Percentiles rank a stretch among this genome's conserved stretches.
phyloP scores from a whole-genome alignment of 2,888 invertebrate species.

The Mesorhabditis spiculigera region DNA sequence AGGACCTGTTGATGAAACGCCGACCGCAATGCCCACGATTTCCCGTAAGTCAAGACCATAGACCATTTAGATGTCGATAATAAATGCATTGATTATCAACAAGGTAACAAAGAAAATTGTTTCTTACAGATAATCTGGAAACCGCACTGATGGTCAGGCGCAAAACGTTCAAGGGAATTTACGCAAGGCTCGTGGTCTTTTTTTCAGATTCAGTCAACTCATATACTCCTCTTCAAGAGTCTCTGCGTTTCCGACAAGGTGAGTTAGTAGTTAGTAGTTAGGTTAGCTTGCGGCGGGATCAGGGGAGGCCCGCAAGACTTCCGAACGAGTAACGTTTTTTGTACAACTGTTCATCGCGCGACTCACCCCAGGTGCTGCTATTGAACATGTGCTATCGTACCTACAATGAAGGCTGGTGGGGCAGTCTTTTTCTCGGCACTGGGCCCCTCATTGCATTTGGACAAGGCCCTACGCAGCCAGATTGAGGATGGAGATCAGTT shows the following conservation, averaged over 20 bases:
- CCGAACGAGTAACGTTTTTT: too few relatives aligned
- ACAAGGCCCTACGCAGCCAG: constrained; percentile 18
- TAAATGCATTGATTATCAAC: neutral
- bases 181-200: constrained; percentile 27
- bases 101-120: too few relatives aligned
- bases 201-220: constrained; percentile 25
- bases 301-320: neutral
- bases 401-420: constrained; percentile 24
- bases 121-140: constrained; percentile 32
- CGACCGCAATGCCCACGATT: constrained; percentile 30
- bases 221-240: constrained; percentile 26
- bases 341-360: constrained; percentile 25
- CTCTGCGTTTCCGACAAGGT: constrained; percentile 21
- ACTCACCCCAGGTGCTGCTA: constrained; percentile 23
- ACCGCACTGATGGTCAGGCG: constrained; percentile 19
- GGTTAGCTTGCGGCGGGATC: neutral
- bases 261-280: too few relatives aligned
- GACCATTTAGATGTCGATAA: too few relatives aligned
- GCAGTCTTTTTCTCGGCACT: constrained; percentile 27
- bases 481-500: too few relatives aligned
- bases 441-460: constrained; percentile 30
- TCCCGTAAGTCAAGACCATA: constrained; percentile 15
- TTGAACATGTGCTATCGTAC: constrained; percentile 28
- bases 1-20: constrained; percentile 23
- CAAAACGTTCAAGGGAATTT: constrained; percentile 24